Evolutionary conservation across 2,113 vertebrate species (phyloP).

Genomic region (Holacanthus passer): DNA sequence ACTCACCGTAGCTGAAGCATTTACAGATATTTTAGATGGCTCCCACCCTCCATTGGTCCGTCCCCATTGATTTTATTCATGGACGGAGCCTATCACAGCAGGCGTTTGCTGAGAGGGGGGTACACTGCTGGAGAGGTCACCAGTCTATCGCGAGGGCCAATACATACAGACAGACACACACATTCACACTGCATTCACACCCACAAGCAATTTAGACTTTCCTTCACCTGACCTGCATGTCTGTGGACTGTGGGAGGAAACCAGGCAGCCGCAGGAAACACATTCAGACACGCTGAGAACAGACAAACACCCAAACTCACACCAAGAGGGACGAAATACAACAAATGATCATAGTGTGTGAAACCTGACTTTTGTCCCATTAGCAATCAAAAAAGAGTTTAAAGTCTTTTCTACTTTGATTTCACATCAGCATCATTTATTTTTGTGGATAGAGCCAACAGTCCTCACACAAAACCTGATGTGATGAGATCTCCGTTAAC

Average conservation of each 20-base stretch:
- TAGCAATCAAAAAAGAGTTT: not conserved
- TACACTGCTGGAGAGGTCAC: slow-evolving; percentile 32
- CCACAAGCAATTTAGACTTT: slow-evolving; percentile 38
- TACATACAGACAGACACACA: slow-evolving; percentile 37
- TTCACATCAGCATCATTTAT: not conserved
- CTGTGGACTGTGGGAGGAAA: slow-evolving; percentile 36
- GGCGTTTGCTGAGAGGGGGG: slow-evolving; percentile 21
- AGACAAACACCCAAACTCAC: slow-evolving; percentile 13
- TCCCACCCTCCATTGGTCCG: not conserved
- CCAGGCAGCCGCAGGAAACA: not conserved
- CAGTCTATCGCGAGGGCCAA: slow-evolving; percentile 39
- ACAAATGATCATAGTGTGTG: not conserved
- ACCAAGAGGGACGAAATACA: not conserved
- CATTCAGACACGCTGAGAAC: slow-evolving; percentile 4
- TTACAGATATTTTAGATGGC: not conserved
- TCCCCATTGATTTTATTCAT: not conserved
- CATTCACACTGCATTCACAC: slow-evolving; percentile 34
- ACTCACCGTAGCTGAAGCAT: not conserved
- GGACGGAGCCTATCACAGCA: slow-evolving; percentile 33
- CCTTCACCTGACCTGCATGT: slow-evolving; percentile 45
- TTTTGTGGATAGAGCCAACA: not conserved
- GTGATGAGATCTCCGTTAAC: not conserved
- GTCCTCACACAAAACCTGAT: not conserved
- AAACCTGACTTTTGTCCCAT: slow-evolving; percentile 13
- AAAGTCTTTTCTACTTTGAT: not conserved